A percentile compares a stretch with the other conserved stretches of the same genome.
These are phyloP conservation scores for Hypotaenidia okinawae DNA, from an alignment of 2,797 vertebrate genomes.

Conservation along the genomic window DNA sequence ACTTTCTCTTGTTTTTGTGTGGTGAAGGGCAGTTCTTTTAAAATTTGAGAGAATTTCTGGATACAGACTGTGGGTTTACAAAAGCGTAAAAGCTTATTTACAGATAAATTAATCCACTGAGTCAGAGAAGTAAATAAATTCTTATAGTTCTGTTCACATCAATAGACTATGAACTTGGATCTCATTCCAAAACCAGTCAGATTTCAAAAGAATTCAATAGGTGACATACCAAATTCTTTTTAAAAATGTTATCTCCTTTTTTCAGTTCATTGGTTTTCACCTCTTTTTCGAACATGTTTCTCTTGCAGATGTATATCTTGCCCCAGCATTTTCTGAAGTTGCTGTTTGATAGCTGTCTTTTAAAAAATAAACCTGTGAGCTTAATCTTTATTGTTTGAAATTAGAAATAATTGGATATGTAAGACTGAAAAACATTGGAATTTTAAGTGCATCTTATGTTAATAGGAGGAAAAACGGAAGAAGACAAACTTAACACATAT, in stretches of 20 bases:
- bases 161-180: neutral
- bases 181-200: neutral
- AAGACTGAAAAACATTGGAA: neutral
- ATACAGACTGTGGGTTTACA: neutral
- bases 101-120: neutral
- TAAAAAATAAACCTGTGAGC: neutral
- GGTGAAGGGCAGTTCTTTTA: neutral
- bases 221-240: neutral
- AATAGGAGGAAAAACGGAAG: neutral
- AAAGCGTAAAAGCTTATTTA: neutral
- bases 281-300: neutral
- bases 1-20: neutral
- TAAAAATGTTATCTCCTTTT: neutral
- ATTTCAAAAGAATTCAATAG: neutral
- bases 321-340: neutral
- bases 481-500: neutral
- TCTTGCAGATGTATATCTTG: neutral
- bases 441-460: neutral
- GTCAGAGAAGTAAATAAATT: neutral
- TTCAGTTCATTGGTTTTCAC: neutral
- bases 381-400: neutral
- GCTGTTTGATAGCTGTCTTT: accelerated
- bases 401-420: neutral
- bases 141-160: neutral
- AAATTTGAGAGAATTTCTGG: neutral